These are phyloP conservation scores for Drosophila ohnishii DNA, from an alignment of 1,140 invertebrate species.

Conservation along the genomic window DNA sequence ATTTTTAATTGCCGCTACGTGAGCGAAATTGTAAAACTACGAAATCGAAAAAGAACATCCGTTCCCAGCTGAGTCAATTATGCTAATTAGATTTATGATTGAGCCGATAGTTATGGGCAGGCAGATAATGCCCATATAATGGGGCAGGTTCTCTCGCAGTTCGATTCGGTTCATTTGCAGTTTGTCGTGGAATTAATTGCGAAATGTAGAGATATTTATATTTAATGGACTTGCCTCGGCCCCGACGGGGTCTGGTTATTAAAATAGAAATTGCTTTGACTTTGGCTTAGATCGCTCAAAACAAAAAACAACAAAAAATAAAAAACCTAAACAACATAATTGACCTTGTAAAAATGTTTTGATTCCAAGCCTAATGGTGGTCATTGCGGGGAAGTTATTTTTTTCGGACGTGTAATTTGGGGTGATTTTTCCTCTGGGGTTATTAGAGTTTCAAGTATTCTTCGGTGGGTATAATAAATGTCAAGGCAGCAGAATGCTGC, in stretches of 20 bases:
- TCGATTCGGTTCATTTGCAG: conserved; percentile 40
- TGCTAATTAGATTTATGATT: conserved; percentile 64
- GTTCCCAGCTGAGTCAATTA: conserved; percentile 48
- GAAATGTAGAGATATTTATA: conserved; percentile 40
- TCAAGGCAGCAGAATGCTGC: conserved; percentile 24
- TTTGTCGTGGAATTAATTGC: conserved; percentile 48
- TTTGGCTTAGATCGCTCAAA: conserved; percentile 18
- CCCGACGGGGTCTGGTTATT: conserved; percentile 28
- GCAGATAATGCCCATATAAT: conserved; percentile 48
- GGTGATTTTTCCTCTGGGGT: conserved; percentile 21
- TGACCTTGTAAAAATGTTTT: conserved; percentile 36
- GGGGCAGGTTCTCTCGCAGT: conserved; percentile 14
- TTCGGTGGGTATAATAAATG: conserved; percentile 21
- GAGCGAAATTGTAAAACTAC: conserved; percentile 44
- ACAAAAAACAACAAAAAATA: not conserved
- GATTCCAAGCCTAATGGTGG: conserved; percentile 37
- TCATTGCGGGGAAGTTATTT: conserved; percentile 27
- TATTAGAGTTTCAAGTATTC: conserved; percentile 36
- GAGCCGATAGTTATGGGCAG: conserved; percentile 45
- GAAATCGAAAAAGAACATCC: conserved; percentile 50
- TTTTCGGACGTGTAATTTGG: conserved; percentile 29
- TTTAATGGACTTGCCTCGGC: conserved; percentile 41
- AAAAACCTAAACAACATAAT: conserved; percentile 26
- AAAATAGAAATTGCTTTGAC: conserved; percentile 48
- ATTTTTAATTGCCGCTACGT: conserved; percentile 57